Percentiles rank a stretch among this genome's conserved stretches.
These are phyloP conservation scores for Orius insidiosus DNA, from an alignment of 1,140 invertebrate genomes.

Conservation along the genomic window DNA sequence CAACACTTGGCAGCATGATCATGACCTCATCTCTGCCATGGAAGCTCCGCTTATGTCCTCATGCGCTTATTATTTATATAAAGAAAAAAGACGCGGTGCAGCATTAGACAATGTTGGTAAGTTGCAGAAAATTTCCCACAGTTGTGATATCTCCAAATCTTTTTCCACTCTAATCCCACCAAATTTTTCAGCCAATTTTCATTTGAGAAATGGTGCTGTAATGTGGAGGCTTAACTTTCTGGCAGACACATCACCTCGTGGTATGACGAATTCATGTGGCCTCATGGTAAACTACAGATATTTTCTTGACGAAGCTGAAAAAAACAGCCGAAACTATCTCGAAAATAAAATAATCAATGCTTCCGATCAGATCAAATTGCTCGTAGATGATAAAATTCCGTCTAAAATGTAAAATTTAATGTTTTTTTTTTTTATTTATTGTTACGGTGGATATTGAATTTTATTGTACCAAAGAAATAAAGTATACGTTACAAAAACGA, in stretches of 20 bases:
- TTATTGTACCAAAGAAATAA: too few relatives aligned
- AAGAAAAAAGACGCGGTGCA: slow-evolving; percentile 47
- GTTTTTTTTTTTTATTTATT: too few relatives aligned
- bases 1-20: slow-evolving; percentile 30
- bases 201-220: slow-evolving; percentile 59
- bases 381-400: slow-evolving; percentile 8
- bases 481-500: too few relatives aligned
- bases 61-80: slow-evolving; percentile 50
- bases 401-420: slow-evolving; percentile 11
- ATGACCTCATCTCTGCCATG: slow-evolving; percentile 25
- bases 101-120: slow-evolving; percentile 51
- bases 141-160: too few relatives aligned
- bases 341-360: slow-evolving; percentile 36
- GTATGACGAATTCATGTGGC: slow-evolving; percentile 50
- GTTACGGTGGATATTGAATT: too few relatives aligned
- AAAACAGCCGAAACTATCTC: slow-evolving; percentile 43
- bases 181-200: slow-evolving; percentile 43
- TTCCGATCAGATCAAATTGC: slow-evolving; percentile 25
- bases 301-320: slow-evolving; percentile 39
- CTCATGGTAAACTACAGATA: slow-evolving; percentile 68
- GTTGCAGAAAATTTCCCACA: slow-evolving; percentile 16
- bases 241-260: slow-evolving; percentile 45
- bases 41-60: slow-evolving; percentile 38
- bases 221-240: slow-evolving; percentile 63
- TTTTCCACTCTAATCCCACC: too few relatives aligned